Evolutionary conservation across 2,113 vertebrate genomes (phyloP).

Genomic region (Conger conger): DNA sequence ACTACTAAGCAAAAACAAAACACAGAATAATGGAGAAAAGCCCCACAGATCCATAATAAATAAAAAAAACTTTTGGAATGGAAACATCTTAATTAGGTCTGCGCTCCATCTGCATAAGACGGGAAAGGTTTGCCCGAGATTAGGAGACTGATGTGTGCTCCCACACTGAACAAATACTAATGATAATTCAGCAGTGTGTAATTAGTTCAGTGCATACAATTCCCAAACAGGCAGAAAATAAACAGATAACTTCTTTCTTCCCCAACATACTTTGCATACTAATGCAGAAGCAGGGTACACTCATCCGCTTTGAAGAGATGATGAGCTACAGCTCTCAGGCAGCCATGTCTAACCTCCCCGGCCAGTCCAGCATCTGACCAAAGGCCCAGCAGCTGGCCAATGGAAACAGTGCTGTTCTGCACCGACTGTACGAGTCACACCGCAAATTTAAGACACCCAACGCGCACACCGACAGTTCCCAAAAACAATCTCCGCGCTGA

Average conservation of each 20-base stretch:
- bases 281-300: conserved; percentile 22
- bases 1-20: conserved; percentile 17
- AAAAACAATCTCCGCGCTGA: not conserved
- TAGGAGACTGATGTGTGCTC: conserved; percentile 6
- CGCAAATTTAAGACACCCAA: not conserved
- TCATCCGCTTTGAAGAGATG: not conserved
- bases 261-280: conserved; percentile 25
- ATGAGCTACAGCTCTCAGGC: not conserved
- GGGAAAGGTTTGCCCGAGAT: conserved; percentile 9
- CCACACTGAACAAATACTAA: conserved; percentile 28
- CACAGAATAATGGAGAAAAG: not conserved
- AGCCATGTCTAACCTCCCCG: not conserved
- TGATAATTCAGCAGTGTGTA: conserved; percentile 22
- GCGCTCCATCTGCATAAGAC: conserved; percentile 20
- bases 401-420: not conserved
- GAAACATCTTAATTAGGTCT: conserved; percentile 38
- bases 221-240: conserved; percentile 13
- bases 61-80: conserved; percentile 14
- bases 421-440: not conserved
- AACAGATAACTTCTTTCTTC: conserved; percentile 3
- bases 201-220: conserved; percentile 15
- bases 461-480: not conserved
- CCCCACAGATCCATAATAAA: conserved; percentile 22
- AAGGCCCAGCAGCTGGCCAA: not conserved
- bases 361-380: too few species aligned